A percentile compares a stretch with the other conserved stretches of the same genome.
phyloP scores from a whole-genome alignment of 2,888 invertebrate species.

The Steinernema carpocapsae region DNA sequence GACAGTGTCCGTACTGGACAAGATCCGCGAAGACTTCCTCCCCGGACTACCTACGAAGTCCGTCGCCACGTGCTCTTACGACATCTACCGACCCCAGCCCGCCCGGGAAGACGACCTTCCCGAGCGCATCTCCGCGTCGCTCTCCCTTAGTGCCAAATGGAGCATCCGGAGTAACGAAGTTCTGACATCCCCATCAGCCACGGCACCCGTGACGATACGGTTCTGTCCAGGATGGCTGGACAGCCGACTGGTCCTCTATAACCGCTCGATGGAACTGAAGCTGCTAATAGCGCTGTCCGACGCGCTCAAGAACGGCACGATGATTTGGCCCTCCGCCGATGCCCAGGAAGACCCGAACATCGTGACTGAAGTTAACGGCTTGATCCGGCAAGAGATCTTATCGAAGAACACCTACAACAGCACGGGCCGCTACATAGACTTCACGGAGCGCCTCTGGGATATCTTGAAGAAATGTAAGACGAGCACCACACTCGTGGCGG shows the following conservation, averaged over 20 bases:
- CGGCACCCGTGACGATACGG: neutral
- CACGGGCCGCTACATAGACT: constrained; percentile 39
- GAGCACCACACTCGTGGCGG: constrained; percentile 31
- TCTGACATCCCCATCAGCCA: neutral
- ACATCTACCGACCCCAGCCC: neutral
- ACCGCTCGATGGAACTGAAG: constrained; percentile 39
- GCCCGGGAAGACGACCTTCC: constrained; percentile 12
- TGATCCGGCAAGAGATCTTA: constrained; percentile 36
- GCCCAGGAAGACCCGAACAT: neutral
- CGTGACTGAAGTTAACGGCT: constrained; percentile 23
- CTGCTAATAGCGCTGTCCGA: constrained; percentile 37
- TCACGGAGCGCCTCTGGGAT: constrained; percentile 44
- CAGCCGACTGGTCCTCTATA: constrained; percentile 37
- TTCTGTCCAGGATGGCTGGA: constrained; percentile 46
- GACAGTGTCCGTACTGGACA: neutral
- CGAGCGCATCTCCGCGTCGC: neutral
- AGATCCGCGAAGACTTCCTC: neutral
- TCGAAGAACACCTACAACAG: constrained; percentile 32
- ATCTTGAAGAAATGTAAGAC: constrained; percentile 37
- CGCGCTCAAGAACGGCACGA: constrained; percentile 37
- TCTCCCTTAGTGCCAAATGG: constrained; percentile 13
- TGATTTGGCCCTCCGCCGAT: constrained; percentile 28
- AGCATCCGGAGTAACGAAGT: neutral
- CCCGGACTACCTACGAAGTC: neutral
- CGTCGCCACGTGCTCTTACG: constrained; percentile 7